phyloP scores from a whole-genome alignment of 2,797 vertebrate genomes.

The Acanthurus lineatus region DNA sequence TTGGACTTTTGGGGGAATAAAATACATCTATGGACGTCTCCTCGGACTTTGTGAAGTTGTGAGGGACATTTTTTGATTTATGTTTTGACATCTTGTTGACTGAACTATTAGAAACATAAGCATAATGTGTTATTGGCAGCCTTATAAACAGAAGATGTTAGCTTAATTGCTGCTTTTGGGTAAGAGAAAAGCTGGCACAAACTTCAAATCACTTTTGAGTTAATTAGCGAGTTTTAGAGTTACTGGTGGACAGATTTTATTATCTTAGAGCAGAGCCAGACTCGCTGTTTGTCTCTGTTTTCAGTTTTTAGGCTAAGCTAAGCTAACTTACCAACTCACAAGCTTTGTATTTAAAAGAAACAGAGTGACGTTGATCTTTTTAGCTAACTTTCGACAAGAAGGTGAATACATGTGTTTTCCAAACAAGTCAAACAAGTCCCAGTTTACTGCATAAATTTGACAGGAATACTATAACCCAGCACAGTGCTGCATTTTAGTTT shows the following conservation, averaged over 20 bases:
- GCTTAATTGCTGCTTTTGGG: not conserved
- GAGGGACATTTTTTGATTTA: not conserved
- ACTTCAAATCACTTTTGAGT: too few species aligned
- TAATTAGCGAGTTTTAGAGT: not conserved
- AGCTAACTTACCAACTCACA: not conserved
- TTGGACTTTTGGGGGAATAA: not conserved
- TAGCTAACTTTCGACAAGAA: not conserved
- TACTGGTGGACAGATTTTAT: not conserved
- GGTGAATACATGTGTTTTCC: too few species aligned
- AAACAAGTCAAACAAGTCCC: not conserved
- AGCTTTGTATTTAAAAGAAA: not conserved
- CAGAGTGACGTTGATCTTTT: not conserved
- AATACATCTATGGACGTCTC: too few species aligned
- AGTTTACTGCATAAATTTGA: not conserved
- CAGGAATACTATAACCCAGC: fast-evolving
- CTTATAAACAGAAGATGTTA: not conserved
- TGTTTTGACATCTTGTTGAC: not conserved
- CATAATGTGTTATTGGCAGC: not conserved
- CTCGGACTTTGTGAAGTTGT: not conserved
- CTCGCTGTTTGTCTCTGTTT: not conserved
- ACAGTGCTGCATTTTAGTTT: not conserved
- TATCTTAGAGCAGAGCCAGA: not conserved
- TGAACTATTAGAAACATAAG: not conserved
- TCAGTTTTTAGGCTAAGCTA: not conserved
- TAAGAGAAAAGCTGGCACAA: not conserved